Conservation (phyloP, 2,113 vertebrate genomes). For the Ptilorrhoa leucosticta region DNA sequence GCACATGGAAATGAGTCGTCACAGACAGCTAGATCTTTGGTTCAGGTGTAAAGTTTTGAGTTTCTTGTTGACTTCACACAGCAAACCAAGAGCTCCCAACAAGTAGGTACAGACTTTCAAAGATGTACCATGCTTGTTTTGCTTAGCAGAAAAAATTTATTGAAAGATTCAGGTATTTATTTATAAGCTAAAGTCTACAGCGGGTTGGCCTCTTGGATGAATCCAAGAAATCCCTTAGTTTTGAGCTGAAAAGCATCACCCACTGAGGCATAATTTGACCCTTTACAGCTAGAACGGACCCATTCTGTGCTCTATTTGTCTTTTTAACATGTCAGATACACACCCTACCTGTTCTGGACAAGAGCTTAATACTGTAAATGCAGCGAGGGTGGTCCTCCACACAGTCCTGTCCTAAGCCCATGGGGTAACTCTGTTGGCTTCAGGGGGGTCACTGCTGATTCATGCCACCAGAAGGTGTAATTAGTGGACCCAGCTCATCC, state of each 20-base stretch:
- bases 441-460: not conserved
- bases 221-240: not conserved
- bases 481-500: not conserved
- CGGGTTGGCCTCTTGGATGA: accelerated
- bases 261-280: not conserved
- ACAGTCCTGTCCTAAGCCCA: not conserved
- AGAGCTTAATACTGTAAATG: not conserved
- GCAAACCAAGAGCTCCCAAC: not conserved
- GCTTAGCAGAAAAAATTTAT: not conserved
- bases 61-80: not conserved
- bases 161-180: not conserved
- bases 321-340: not conserved
- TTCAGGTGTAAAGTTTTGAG: not conserved
- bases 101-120: not conserved
- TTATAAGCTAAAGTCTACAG: not conserved
- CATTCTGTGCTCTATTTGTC: not conserved
- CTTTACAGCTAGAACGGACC: not conserved
- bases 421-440: not conserved
- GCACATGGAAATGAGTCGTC: accelerated
- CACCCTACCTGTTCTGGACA: not conserved
- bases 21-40: not conserved
- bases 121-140: accelerated
- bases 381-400: not conserved
- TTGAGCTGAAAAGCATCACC: not conserved
- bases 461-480: not conserved